These are phyloP conservation scores for Tragopan temminckii DNA, from an alignment of 2,797 vertebrate species.

Conservation along the genomic window DNA sequence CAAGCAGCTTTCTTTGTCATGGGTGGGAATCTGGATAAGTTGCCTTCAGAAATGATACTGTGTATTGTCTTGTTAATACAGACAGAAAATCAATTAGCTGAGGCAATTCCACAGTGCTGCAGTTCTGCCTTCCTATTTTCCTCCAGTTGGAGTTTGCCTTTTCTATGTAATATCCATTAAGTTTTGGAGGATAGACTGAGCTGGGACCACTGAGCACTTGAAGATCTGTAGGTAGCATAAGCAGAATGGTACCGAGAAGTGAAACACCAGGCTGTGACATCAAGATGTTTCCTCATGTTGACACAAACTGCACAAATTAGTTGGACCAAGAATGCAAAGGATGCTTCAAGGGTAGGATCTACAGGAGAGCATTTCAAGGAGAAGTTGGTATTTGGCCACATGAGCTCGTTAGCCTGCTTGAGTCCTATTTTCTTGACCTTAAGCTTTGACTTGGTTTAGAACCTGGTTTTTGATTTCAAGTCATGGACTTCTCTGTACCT, in stretches of 20 bases:
- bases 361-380: background rate
- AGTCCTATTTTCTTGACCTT: background rate
- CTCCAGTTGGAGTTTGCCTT: background rate
- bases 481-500: background rate
- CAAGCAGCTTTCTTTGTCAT: background rate
- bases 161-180: background rate
- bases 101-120: background rate
- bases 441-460: background rate
- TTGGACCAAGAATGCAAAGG: background rate
- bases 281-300: background rate
- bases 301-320: background rate
- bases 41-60: background rate
- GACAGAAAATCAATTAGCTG: conserved; percentile 10
- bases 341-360: background rate
- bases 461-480: background rate
- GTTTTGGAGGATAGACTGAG: background rate
- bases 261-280: background rate
- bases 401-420: background rate
- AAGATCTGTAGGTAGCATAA: background rate
- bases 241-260: background rate
- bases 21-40: background rate
- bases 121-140: background rate
- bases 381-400: background rate
- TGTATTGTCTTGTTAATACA: conserved; percentile 12
- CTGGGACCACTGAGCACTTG: background rate